Evolutionary conservation across 1,140 invertebrate genomes (phyloP), one percentile per base, ranked within the genome.

Genomic region (Lepidurus packardi): DNA sequence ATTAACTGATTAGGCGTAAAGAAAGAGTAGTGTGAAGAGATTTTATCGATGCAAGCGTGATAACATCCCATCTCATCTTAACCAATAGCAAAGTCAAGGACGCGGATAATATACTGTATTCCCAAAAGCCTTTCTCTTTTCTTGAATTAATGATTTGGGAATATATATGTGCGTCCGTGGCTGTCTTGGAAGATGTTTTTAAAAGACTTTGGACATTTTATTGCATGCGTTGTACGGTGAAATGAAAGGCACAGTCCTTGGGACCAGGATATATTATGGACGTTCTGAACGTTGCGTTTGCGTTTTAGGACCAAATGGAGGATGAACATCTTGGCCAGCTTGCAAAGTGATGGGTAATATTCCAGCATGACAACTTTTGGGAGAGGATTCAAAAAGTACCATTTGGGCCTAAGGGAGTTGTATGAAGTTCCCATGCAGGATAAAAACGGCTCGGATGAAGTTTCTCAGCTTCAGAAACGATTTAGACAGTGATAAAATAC

Each of bases 341-440:
- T 34, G 34, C 34, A 34, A 34, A 34, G 34, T 34, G 34, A 34
- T 34, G 34, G 53, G 53, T 65, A n/a, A 13, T 65, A 65, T 65
- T 34, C 34, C n/a, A 65, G 53, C 53, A 65, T 65, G 53, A 65
- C 53, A 65, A 65, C 53, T 65, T 65, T 65, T 65, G 53, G 53
- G n/a, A 65, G 53, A 65, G 53, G 53, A 65, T 65, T 65, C 53
- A 65, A 65, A 65, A 16, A 13, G 9, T 34, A 34, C 16, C 16
- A 65, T 65, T 65, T 65, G 53, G 53, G 53, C 53, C 53, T 65
- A 65, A 65, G 53, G 53, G 53, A 65, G 13, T 65, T 34, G 21
- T 65, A 11, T 65, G 53, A 65, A 65, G 21, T 34, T 34, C 21
- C 53, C 53, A 1, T 65, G 21, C 34, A 65, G 53, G 53, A 65